Conservation (phyloP, 2,797 vertebrate genomes). For the Arrhamphus sclerolepis region DNA sequence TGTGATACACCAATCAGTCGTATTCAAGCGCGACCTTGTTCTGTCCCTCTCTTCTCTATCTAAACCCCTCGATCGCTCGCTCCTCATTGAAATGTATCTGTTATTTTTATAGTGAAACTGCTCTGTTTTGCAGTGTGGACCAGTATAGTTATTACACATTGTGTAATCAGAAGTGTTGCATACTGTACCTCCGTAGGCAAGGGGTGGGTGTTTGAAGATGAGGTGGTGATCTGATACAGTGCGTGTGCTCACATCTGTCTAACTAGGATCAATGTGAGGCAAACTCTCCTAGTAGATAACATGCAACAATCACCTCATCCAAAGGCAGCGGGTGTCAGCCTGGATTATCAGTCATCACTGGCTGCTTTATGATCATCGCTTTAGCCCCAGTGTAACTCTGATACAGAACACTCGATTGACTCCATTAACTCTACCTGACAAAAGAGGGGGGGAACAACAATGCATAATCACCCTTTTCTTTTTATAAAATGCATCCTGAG, state of each 20-base stretch:
- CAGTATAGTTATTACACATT: too few relatives aligned
- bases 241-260: conserved; percentile 65
- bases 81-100: too few relatives aligned
- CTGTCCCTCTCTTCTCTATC: too few relatives aligned
- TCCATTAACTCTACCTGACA: conserved; percentile 74
- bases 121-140: too few relatives aligned
- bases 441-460: conserved; percentile 62
- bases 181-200: conserved; percentile 9
- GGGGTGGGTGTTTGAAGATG: conserved; percentile 31
- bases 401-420: conserved; percentile 57
- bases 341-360: conserved; percentile 71
- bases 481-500: conserved; percentile 81
- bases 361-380: conserved; percentile 75
- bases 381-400: conserved; percentile 69
- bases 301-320: conserved; percentile 67
- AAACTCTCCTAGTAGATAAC: conserved; percentile 68
- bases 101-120: too few relatives aligned
- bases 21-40: too few relatives aligned
- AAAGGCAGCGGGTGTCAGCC: conserved; percentile 65
- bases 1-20: too few relatives aligned
- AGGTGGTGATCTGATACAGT: conserved; percentile 53
- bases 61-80: too few relatives aligned
- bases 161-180: neutral
- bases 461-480: conserved; percentile 71
- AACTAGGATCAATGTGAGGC: conserved; percentile 66